Base-by-base conservation (phyloP, 1,140 invertebrate genomes). In the Aphelinus atriplicis region DNA sequence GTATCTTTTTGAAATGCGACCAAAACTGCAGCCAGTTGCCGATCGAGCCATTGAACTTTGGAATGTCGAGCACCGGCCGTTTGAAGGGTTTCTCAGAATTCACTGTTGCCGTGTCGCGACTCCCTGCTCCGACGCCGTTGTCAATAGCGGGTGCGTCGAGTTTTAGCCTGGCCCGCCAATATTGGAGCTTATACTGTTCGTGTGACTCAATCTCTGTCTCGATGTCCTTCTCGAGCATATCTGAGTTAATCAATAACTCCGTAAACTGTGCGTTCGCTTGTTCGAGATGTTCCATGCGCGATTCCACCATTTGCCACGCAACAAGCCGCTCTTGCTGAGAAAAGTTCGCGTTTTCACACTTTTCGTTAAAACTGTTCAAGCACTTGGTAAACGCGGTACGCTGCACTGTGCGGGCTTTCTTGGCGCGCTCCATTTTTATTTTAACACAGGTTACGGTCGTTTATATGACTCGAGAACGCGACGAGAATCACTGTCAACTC, bases 21-120 rank as follows among this genome's bases (percentile, higher is more conserved):
- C 85, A 87, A 73, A 85, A 87, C 7, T 75, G 43, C 3, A 86
- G 57, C 84, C 84, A 86, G 3, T 85, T 80, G 70, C 77, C 80
- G 3, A 85, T 55, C n/a, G 83, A 68, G 7, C 84, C 84, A 26
- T 73, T 71, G 68, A 84, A 86, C 46, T 81, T 82, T 65, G 67
- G 72, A 7, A 84, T 58, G 67, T 83, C 78, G 26, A 82, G 71
- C 64, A 80, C 81, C 50, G 83, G 79, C 63, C 82, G 43, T 70
- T 79, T 80, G 48, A 76, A 74, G 1, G 65, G 1, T 53, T 60
- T 60, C 3, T 60, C 7, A 7, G 6, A 3, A 60, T 60, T 4
- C 4, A 53, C 51, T 53, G 51, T 53, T 7, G 57, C 57, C 26
- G 7, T 3, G 6, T 5, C 4, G n/a, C 7, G 7, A 5, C 26